phyloP scores from a whole-genome alignment of 2,113 vertebrate species.

The Alaudala cheleensis region DNA sequence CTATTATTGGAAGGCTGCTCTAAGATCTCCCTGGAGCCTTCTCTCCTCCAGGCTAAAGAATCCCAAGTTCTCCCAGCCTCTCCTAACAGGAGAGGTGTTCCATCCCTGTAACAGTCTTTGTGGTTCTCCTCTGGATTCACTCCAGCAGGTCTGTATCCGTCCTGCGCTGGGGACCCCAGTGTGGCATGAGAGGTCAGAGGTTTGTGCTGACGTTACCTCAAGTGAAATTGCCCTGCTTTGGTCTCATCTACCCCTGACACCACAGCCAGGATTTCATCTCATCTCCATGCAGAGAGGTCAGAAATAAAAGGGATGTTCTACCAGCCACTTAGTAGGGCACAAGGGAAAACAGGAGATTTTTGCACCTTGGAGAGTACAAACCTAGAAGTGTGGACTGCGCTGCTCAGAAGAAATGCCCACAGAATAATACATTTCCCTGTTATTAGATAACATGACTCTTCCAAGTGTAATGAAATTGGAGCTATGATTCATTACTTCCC shows the following conservation, averaged over 20 bases:
- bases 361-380: not conserved
- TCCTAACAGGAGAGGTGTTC: not conserved
- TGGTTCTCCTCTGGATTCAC: not conserved
- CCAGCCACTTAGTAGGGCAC: not conserved
- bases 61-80: not conserved
- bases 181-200: not conserved
- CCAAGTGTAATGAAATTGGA: not conserved
- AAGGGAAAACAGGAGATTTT: not conserved
- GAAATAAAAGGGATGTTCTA: not conserved
- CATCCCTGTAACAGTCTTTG: not conserved
- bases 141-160: not conserved
- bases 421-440: not conserved
- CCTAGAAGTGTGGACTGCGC: fast-evolving
- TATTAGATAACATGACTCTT: not conserved
- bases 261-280: not conserved
- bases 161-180: not conserved
- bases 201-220: not conserved
- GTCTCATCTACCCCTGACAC: not conserved
- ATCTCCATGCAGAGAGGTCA: not conserved
- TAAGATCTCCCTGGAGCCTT: not conserved
- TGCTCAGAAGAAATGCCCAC: not conserved
- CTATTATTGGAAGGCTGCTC: not conserved
- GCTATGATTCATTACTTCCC: not conserved
- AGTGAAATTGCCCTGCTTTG: not conserved
- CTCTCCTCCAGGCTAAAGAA: not conserved